Evolutionary conservation across 2,797 vertebrate genomes (phyloP), one percentile per base, ranked within the genome.

Genomic region (Falco cherrug): DNA sequence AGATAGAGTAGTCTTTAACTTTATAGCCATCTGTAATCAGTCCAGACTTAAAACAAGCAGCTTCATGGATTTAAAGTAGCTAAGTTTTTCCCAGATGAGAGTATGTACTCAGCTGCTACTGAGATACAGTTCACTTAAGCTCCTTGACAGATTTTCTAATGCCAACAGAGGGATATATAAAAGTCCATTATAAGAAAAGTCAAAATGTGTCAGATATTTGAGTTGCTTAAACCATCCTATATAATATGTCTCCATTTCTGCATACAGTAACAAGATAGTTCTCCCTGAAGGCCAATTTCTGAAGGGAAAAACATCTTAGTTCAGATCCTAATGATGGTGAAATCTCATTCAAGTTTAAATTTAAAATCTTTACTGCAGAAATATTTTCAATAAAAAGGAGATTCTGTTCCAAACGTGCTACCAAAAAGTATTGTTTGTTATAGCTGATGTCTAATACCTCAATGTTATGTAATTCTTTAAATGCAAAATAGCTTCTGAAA

Each of bases 301-400:
- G 48, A 83, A 99, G 96, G 41, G 98, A 99, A 13, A 14, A 18
- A 85, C 98, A 99, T n/a, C 76, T 87, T 91, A 98, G 83, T 24
- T 84, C 35, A 80, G 97, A 98, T 19, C 98, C 98, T 7, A 98
- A 98, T 93, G 99, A 95, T 6, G 95, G 98, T 41, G 87, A 97
- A 82, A 99, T 99, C 14, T 37, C 35, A 48, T 99, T 99, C 70
- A 94, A 37, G 79, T 98, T 99, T 98, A 99, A 95, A 86, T 99
- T 99, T 59, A 99, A 97, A 74, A 99, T 97, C 89, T 98, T 97
- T 35, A 99, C 95, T 33, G 90, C 93, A 6, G 97, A 97, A 63
- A 99, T 95, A n/a, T 99, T 98, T 94, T 97, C 76, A 26, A 98
- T 95, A 65, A 99, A 99, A 45, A 98, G 89, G 16, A 99, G 92